These are phyloP conservation scores for Hipposideros larvatus DNA, from an alignment of 2,797 vertebrate species.

Conservation along the genomic window DNA sequence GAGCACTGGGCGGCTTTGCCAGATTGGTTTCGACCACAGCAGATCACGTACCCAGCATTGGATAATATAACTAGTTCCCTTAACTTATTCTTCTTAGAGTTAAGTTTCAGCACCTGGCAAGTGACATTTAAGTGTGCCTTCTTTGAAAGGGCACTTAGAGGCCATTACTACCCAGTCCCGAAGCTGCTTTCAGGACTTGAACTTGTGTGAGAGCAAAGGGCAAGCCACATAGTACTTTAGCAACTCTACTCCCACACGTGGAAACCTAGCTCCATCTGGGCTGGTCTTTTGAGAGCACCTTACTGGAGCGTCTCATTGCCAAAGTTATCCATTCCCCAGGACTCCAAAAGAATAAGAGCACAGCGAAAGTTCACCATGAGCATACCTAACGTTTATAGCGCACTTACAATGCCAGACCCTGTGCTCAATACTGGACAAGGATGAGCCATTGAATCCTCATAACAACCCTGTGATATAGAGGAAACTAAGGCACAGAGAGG, in stretches of 20 bases:
- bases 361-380: neutral
- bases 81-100: neutral
- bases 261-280: constrained; percentile 33
- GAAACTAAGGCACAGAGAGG: neutral
- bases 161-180: constrained; percentile 11
- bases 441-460: neutral
- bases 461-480: neutral
- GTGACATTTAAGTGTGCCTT: constrained; percentile 73
- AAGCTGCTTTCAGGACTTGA: constrained; percentile 69
- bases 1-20: neutral
- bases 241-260: constrained; percentile 23
- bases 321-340: neutral
- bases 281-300: neutral
- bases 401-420: neutral
- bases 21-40: neutral
- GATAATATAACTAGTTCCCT: neutral
- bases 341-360: neutral
- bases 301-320: neutral
- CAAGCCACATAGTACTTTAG: constrained; percentile 54
- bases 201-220: constrained; percentile 62
- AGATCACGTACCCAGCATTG: neutral
- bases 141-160: constrained; percentile 71
- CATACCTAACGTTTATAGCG: neutral
- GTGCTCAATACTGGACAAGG: neutral
- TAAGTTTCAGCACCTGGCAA: constrained; percentile 59